phyloP scores from a whole-genome alignment of 2,113 vertebrate species.

The Sorex araneus region DNA sequence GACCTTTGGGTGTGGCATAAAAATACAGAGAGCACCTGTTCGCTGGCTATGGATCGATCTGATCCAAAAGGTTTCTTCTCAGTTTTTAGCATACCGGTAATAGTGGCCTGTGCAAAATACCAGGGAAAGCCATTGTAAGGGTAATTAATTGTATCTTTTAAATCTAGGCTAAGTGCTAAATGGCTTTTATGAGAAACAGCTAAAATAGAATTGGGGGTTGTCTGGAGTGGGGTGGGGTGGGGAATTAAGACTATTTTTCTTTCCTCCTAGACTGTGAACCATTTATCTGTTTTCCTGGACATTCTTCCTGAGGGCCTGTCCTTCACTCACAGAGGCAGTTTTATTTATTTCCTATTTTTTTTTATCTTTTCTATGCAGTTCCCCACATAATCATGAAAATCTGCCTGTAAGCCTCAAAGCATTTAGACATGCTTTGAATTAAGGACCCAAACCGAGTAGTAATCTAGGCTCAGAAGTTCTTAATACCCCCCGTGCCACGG shows the following conservation, averaged over 20 bases:
- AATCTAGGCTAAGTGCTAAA: constrained; percentile 18
- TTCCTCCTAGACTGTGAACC: neutral
- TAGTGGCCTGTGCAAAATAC: neutral
- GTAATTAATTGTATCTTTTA: neutral
- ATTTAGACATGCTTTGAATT: constrained; percentile 81
- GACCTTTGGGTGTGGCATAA: too few species aligned
- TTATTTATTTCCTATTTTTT: constrained; percentile 66
- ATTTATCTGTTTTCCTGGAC: neutral
- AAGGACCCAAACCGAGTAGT: constrained; percentile 70
- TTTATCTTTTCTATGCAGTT: constrained; percentile 62
- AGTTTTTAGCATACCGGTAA: neutral
- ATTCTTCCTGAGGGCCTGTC: constrained; percentile 23
- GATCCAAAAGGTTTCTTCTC: constrained; percentile 11
- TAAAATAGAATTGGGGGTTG: neutral
- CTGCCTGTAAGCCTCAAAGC: constrained; percentile 78
- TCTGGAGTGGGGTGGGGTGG: neutral
- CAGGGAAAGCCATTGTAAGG: constrained; percentile 25
- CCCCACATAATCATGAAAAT: constrained; percentile 69
- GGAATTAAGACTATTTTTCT: neutral
- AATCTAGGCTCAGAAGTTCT: constrained; percentile 72
- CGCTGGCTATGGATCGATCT: neutral
- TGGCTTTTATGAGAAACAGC: neutral
- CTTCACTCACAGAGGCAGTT: constrained; percentile 64
- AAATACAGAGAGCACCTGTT: neutral
- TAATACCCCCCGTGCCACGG: constrained; percentile 47